Percentiles rank a stretch among this genome's conserved stretches.
These are phyloP conservation scores for Steinernema scapterisci DNA, from an alignment of 2,888 invertebrate genomes.

Conservation along the genomic window DNA sequence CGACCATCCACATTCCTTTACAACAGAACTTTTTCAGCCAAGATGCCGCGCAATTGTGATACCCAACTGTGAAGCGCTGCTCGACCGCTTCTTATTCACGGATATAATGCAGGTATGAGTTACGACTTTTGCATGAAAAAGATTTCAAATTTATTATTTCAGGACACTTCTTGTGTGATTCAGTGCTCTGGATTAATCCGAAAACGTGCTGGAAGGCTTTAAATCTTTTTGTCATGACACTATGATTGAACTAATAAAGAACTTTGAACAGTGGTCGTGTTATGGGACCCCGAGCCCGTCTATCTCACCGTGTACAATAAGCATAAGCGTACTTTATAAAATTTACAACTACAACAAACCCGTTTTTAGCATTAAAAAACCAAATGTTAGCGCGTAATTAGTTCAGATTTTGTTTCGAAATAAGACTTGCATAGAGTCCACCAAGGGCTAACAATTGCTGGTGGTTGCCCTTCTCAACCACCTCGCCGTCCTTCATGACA, in stretches of 20 bases:
- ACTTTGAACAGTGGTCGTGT: too few species aligned
- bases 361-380: background rate
- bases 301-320: too few species aligned
- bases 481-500: constrained; percentile 63
- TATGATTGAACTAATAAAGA: constrained; percentile 10
- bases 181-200: constrained; percentile 6
- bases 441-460: constrained; percentile 44
- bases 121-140: background rate
- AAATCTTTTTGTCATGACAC: constrained; percentile 15
- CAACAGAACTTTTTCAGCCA: background rate
- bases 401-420: constrained; percentile 29
- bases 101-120: constrained; percentile 16
- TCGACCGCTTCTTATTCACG: background rate
- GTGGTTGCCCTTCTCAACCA: constrained; percentile 58
- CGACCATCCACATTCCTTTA: background rate
- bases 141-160: background rate
- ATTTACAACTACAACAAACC: background rate
- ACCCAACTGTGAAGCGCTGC: constrained; percentile 8
- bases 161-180: constrained; percentile 28
- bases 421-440: constrained; percentile 47
- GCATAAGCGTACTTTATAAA: too few species aligned
- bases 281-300: too few species aligned
- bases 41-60: constrained; percentile 7
- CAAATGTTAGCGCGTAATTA: background rate
- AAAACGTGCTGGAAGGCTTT: constrained; percentile 30